Conservation (phyloP, 2,113 vertebrate genomes). For the Thermophis baileyi region DNA sequence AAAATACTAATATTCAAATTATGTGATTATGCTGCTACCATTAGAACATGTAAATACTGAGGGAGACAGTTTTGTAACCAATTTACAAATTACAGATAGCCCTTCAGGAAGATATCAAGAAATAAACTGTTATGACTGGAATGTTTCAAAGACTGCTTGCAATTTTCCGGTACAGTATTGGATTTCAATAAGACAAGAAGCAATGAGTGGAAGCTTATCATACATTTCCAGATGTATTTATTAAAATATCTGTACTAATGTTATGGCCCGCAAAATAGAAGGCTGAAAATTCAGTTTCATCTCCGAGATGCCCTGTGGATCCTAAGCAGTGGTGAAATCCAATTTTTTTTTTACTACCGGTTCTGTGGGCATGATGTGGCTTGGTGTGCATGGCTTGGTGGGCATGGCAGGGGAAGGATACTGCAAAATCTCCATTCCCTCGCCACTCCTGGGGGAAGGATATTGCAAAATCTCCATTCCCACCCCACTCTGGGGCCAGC, state of each 20-base stretch:
- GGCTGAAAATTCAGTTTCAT: not conserved
- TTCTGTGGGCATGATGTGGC: too few relatives aligned
- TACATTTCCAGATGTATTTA: not conserved
- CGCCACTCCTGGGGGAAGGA: too few relatives aligned
- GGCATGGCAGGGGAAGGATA: too few relatives aligned
- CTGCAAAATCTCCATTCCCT: too few relatives aligned
- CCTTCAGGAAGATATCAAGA: not conserved
- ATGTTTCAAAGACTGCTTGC: not conserved
- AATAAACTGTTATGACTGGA: not conserved
- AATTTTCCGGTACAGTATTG: not conserved
- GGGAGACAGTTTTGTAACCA: not conserved
- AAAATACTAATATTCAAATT: not conserved
- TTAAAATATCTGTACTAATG: not conserved
- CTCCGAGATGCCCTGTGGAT: not conserved
- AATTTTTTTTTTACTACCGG: too few relatives aligned
- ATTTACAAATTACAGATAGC: not conserved
- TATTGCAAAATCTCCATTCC: too few relatives aligned
- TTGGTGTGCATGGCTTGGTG: too few relatives aligned
- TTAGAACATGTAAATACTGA: not conserved
- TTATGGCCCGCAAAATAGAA: not conserved
- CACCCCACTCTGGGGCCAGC: too few relatives aligned
- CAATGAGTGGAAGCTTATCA: not conserved
- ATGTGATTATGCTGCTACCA: not conserved
- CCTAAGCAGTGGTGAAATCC: too few relatives aligned
- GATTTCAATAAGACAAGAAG: not conserved